Evolutionary conservation across 2,797 vertebrate species (phyloP).

Genomic region (Peromyscus nudipes): DNA sequence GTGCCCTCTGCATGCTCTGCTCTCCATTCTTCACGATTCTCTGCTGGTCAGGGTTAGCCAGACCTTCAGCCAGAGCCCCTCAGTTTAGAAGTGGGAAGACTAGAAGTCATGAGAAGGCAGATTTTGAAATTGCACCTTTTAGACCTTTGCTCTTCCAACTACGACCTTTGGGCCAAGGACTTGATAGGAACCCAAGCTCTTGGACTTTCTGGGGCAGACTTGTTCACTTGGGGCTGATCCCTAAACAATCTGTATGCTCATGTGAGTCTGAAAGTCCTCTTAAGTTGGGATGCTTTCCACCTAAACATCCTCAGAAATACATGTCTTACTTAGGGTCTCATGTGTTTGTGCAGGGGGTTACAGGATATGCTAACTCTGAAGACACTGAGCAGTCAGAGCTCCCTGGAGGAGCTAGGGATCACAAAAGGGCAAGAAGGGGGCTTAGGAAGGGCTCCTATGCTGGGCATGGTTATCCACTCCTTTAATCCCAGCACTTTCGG

Average conservation of each 20-base stretch:
- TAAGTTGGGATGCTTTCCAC: background rate
- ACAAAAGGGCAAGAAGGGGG: background rate
- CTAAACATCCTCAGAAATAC: background rate
- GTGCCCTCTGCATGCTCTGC: rapidly evolving
- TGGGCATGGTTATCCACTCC: background rate
- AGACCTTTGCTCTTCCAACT: background rate
- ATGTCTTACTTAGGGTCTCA: background rate
- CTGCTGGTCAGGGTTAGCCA: background rate
- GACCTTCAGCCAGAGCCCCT: background rate
- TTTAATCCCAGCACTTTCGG: background rate
- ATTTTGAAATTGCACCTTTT: background rate
- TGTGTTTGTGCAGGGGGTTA: background rate
- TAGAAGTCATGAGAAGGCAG: background rate
- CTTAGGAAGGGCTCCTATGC: background rate
- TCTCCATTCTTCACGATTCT: background rate
- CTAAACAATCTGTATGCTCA: background rate
- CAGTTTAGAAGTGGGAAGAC: background rate
- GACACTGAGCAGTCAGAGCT: background rate
- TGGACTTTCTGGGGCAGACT: background rate
- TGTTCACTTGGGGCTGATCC: background rate
- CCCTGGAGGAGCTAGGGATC: background rate
- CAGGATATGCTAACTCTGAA: background rate
- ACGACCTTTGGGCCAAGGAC: background rate
- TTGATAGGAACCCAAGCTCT: background rate
- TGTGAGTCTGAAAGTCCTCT: background rate